A percentile compares a stretch with the other conserved stretches of the same genome.
phyloP scores from a whole-genome alignment of 2,797 vertebrate species.

The Hippocampus kuda region DNA sequence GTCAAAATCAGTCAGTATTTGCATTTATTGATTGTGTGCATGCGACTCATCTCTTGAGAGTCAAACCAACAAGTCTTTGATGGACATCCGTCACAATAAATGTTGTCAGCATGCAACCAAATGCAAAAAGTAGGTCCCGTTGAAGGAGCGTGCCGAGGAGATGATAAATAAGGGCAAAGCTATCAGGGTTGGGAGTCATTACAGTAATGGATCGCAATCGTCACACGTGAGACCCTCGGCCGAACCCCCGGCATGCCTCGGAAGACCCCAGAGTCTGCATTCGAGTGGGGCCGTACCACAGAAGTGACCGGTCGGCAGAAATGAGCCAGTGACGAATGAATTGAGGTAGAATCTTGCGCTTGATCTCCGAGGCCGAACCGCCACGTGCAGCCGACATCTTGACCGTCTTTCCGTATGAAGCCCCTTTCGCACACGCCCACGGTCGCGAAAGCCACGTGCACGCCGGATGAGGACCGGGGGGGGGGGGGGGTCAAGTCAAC shows the following conservation, averaged over 20 bases:
- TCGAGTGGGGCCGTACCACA: slow-evolving; percentile 45
- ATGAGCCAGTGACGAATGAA: slow-evolving; percentile 49
- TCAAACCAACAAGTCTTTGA: slow-evolving; percentile 55
- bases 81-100: slow-evolving; percentile 19
- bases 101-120: slow-evolving; percentile 56
- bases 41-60: slow-evolving; percentile 64
- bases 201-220: slow-evolving; percentile 31
- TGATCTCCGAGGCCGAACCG: no score
- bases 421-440: neutral
- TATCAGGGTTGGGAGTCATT: slow-evolving; percentile 22
- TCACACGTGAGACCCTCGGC: slow-evolving; percentile 19
- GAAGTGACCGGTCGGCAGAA: slow-evolving; percentile 49
- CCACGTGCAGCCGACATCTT: slow-evolving; percentile 1
- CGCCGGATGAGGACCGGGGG: neutral
- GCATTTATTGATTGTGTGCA: slow-evolving; percentile 56
- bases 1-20: slow-evolving; percentile 37
- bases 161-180: slow-evolving; percentile 26
- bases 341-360: slow-evolving; percentile 51
- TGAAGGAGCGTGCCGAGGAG: slow-evolving; percentile 28
- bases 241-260: slow-evolving; percentile 46
- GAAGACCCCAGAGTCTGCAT: slow-evolving; percentile 35
- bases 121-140: slow-evolving; percentile 17
- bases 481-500: neutral
- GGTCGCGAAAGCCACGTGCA: neutral
- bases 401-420: neutral